Conservation (phyloP, 2,113 vertebrate species). For the Gila orcuttii region DNA sequence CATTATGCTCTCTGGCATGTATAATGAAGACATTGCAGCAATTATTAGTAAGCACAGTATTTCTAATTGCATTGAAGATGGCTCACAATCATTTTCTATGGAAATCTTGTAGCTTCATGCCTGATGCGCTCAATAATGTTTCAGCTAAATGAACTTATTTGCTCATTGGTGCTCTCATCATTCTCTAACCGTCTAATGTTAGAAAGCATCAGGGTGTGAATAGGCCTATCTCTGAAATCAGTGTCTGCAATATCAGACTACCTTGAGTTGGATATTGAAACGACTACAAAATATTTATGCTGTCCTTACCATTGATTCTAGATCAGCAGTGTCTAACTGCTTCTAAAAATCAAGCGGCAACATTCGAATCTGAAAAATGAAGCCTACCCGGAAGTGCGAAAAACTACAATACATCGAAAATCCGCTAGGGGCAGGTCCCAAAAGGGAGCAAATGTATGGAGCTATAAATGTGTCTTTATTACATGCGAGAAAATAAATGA, state of each 20-base stretch:
- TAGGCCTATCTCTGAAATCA: background rate
- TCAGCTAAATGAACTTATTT: slow-evolving; percentile 35
- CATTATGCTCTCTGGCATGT: slow-evolving; percentile 44
- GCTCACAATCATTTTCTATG: slow-evolving; percentile 14
- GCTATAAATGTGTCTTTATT: too few relatives aligned
- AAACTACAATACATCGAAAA: too few relatives aligned
- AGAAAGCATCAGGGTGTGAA: background rate
- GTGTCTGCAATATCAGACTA: background rate
- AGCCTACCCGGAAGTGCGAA: too few relatives aligned
- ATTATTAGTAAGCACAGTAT: slow-evolving; percentile 15
- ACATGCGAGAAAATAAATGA: too few relatives aligned
- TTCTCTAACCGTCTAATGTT: slow-evolving; percentile 6
- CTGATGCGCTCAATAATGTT: slow-evolving; percentile 9
- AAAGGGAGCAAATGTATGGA: too few relatives aligned
- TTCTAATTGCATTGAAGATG: slow-evolving; percentile 39
- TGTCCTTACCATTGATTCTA: background rate
- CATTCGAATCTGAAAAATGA: too few relatives aligned
- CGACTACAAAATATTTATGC: background rate
- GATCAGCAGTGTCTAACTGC: background rate
- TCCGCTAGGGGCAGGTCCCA: too few relatives aligned
- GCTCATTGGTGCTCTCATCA: slow-evolving; percentile 15
- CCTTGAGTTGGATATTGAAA: background rate
- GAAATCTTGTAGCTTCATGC: slow-evolving; percentile 1
- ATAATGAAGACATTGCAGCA: slow-evolving; percentile 47
- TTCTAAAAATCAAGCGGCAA: background rate